A percentile compares a stretch with the other conserved stretches of the same genome.
Evolutionary conservation across 2,888 invertebrate species (phyloP).

Genomic region (Leuctra nigra): DNA sequence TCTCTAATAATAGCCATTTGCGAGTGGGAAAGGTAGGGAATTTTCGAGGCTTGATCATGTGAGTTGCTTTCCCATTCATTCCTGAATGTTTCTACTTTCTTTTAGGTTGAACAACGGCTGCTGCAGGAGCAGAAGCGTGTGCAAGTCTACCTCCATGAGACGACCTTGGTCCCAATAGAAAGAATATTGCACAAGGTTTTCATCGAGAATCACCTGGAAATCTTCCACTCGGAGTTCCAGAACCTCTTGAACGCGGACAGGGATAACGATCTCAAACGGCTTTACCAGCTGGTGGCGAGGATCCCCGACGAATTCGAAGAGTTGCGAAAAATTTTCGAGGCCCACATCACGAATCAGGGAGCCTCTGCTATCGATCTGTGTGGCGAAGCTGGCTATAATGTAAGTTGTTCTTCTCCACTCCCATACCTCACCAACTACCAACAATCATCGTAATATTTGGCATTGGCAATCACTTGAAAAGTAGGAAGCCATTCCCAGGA

Average conservation of each 20-base stretch:
- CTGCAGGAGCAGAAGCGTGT: slow-evolving; percentile 92
- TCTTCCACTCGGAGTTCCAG: slow-evolving; percentile 92
- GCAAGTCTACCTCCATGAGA: slow-evolving; percentile 89
- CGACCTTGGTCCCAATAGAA: slow-evolving; percentile 80
- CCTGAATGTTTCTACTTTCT: slow-evolving; percentile 27
- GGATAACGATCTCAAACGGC: slow-evolving; percentile 88
- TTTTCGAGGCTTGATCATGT: too few relatives aligned
- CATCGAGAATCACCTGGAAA: slow-evolving; percentile 93
- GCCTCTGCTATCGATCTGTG: slow-evolving; percentile 90
- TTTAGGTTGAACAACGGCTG: slow-evolving; percentile 84
- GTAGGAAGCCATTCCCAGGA: too few relatives aligned
- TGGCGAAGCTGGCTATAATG: slow-evolving; percentile 83
- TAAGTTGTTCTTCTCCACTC: too few relatives aligned
- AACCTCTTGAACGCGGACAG: slow-evolving; percentile 91
- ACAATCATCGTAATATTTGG: too few relatives aligned
- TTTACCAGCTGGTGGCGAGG: slow-evolving; percentile 86
- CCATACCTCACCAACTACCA: too few relatives aligned
- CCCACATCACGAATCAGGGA: slow-evolving; percentile 89
- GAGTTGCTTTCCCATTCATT: too few relatives aligned
- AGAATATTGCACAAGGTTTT: slow-evolving; percentile 92
- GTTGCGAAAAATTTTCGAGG: slow-evolving; percentile 82
- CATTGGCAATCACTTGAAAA: too few relatives aligned
- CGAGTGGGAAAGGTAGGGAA: too few relatives aligned
- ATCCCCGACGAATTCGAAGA: slow-evolving; percentile 89
- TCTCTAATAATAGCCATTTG: too few relatives aligned